Evolutionary conservation across 2,797 vertebrate species (phyloP).

Genomic region (Limnodromus scolopaceus): DNA sequence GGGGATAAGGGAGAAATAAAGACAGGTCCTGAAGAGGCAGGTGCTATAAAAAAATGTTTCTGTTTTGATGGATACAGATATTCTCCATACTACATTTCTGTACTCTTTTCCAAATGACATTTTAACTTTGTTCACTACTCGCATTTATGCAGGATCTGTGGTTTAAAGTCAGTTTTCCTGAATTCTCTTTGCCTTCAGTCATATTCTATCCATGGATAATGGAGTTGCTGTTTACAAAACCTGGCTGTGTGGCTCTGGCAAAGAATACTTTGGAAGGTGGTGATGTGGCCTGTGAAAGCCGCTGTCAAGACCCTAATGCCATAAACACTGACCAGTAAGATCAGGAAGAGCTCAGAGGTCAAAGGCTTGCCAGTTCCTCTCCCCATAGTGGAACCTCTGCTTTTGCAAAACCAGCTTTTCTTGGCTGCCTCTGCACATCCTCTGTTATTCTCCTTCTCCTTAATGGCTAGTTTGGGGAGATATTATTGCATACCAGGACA

Average conservation of each 20-base stretch:
- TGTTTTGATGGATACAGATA: background rate
- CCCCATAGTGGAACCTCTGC: fast-evolving
- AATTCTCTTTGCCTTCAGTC: background rate
- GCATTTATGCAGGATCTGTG: background rate
- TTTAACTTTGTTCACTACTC: background rate
- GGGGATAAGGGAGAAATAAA: background rate
- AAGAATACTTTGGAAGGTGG: background rate
- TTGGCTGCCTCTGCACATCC: background rate
- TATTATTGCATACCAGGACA: background rate
- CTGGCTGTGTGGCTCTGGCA: background rate
- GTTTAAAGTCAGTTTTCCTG: background rate
- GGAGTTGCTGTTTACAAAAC: background rate
- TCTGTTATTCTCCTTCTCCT: background rate
- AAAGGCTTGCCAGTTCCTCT: background rate
- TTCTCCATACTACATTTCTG: background rate
- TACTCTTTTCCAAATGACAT: background rate
- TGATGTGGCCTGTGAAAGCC: background rate
- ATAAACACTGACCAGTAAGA: background rate
- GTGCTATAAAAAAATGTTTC: background rate
- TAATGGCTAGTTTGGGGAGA: background rate
- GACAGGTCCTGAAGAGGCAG: background rate
- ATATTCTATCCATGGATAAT: background rate
- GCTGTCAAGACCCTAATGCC: background rate
- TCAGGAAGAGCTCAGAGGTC: background rate
- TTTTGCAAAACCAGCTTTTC: background rate